These are phyloP conservation scores for Dendrocincla fuliginosa DNA, from an alignment of 2,797 vertebrate species.

Conservation along the genomic window DNA sequence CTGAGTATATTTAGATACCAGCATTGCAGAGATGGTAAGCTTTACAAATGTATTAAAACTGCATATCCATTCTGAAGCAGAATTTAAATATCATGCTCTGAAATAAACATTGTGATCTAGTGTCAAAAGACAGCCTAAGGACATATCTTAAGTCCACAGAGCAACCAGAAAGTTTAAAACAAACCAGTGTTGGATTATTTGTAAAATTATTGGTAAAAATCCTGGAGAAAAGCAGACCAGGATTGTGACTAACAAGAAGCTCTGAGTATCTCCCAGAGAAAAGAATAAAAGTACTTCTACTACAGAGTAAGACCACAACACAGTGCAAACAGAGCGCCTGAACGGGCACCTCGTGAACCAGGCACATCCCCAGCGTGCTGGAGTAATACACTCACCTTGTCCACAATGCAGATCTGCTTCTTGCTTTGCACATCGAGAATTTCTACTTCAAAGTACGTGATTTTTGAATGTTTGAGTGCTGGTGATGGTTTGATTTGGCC, in stretches of 20 bases:
- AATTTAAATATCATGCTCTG: background rate
- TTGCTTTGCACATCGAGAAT: conserved; percentile 79
- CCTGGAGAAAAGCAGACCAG: background rate
- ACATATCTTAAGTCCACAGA: background rate
- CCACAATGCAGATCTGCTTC: conserved; percentile 80
- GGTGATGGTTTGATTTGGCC: conserved; percentile 58
- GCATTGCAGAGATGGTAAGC: background rate
- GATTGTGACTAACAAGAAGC: background rate
- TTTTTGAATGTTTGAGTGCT: conserved; percentile 70
- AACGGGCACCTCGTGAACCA: fast-evolving
- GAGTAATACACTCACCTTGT: conserved; percentile 77
- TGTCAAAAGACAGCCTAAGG: background rate
- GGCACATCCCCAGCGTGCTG: background rate
- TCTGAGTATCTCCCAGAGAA: background rate
- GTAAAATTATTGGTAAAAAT: background rate
- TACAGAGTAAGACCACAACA: background rate
- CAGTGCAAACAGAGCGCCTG: background rate
- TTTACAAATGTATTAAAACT: background rate
- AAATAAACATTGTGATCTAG: background rate
- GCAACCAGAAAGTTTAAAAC: background rate
- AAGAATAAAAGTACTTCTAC: background rate
- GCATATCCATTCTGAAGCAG: background rate
- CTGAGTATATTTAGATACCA: background rate
- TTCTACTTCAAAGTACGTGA: conserved; percentile 79
- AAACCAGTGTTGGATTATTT: background rate